Evolutionary conservation across 2,797 vertebrate genomes (phyloP).

Genomic region (Lepilemur ruficaudatus): DNA sequence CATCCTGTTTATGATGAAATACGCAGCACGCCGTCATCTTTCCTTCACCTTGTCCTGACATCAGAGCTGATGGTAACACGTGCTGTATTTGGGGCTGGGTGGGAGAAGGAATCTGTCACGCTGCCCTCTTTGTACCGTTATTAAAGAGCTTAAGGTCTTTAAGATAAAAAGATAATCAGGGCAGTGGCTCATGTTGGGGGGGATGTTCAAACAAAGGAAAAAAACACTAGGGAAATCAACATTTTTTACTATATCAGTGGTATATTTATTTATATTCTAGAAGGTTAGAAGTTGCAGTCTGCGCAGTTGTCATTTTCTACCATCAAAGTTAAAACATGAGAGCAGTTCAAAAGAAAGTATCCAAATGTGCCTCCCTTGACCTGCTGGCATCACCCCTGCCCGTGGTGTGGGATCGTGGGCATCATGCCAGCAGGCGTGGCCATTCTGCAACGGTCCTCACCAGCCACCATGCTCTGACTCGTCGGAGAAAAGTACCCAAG

Average conservation of each 20-base stretch:
- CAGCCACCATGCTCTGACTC: too few species aligned
- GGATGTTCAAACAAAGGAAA: neutral
- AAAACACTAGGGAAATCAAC: neutral
- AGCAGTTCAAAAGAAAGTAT: neutral
- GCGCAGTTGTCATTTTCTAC: neutral
- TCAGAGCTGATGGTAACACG: neutral
- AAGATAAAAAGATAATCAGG: neutral
- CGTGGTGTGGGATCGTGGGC: neutral
- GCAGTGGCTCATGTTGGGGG: neutral
- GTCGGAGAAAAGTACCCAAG: neutral
- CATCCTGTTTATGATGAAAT: too few species aligned
- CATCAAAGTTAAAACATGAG: neutral
- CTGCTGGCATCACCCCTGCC: fast-evolving
- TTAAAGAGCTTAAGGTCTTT: neutral
- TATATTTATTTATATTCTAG: neutral
- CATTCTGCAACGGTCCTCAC: neutral
- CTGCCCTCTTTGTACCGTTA: fast-evolving
- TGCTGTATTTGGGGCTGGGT: neutral
- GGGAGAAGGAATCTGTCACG: neutral
- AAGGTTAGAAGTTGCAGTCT: neutral
- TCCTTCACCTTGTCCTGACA: neutral
- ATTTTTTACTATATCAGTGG: neutral
- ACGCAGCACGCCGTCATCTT: too few species aligned
- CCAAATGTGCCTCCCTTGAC: fast-evolving
- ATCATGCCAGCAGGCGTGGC: fast-evolving